A percentile compares a stretch with the other conserved stretches of the same genome.
These are phyloP conservation scores for Thymelicus lineola DNA, from an alignment of 2,888 invertebrate species.

Conservation along the genomic window DNA sequence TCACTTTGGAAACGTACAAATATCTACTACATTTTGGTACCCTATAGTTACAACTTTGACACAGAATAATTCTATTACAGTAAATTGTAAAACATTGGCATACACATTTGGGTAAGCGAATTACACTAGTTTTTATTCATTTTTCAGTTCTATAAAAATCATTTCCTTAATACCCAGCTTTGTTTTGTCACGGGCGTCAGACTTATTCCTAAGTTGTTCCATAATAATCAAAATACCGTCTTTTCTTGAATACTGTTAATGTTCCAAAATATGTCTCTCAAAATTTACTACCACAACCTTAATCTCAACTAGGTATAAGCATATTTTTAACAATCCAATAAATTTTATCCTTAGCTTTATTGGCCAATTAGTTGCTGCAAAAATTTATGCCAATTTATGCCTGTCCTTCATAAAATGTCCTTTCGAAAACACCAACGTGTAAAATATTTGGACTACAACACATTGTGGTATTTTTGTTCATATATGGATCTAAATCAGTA, in stretches of 20 bases:
- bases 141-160: constrained; percentile 48
- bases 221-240: constrained; percentile 75
- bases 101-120: constrained; percentile 45
- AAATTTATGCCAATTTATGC: constrained; percentile 25
- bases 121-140: constrained; percentile 38
- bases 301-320: constrained; percentile 77
- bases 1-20: constrained; percentile 61
- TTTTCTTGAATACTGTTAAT: constrained; percentile 74
- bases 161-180: constrained; percentile 47
- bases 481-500: constrained; percentile 56
- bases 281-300: constrained; percentile 82
- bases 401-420: constrained; percentile 38
- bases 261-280: constrained; percentile 82
- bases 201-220: constrained; percentile 65
- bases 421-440: constrained; percentile 54
- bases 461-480: constrained; percentile 39
- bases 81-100: constrained; percentile 55
- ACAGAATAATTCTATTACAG: constrained; percentile 64
- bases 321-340: constrained; percentile 77
- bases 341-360: constrained; percentile 42
- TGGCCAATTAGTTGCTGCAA: constrained; percentile 31
- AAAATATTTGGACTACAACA: constrained; percentile 49
- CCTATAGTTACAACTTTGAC: constrained; percentile 80
- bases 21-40: constrained; percentile 67
- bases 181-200: constrained; percentile 58